Percentiles rank a stretch among this genome's conserved stretches.
phyloP scores from a whole-genome alignment of 2,888 invertebrate genomes.

The Xestoiulus laeticollis region DNA sequence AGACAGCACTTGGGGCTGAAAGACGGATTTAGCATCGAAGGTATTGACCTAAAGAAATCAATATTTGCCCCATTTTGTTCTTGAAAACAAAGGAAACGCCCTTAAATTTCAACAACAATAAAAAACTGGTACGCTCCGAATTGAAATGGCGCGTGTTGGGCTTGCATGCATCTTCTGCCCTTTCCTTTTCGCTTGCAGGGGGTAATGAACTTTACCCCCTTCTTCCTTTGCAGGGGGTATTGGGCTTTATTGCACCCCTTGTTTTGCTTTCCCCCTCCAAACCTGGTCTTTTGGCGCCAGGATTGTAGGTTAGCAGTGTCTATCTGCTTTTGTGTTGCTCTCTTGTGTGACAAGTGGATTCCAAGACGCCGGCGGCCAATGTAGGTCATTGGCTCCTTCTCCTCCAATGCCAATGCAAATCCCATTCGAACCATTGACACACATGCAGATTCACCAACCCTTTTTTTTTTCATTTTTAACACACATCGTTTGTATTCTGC shows the following conservation, averaged over 20 bases:
- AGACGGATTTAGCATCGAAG: too few relatives aligned
- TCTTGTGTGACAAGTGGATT: background rate
- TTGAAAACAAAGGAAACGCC: background rate
- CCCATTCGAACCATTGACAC: slow-evolving; percentile 18
- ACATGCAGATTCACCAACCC: slow-evolving; percentile 4
- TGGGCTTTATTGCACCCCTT: background rate
- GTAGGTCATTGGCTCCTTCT: slow-evolving; percentile 26
- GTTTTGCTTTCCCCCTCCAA: background rate
- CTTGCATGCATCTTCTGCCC: background rate
- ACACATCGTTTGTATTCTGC: background rate
- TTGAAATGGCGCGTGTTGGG: background rate
- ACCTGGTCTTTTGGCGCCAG: background rate
- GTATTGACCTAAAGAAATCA: background rate
- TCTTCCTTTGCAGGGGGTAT: background rate
- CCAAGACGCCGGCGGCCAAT: background rate
- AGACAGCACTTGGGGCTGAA: too few relatives aligned
- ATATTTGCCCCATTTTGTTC: background rate
- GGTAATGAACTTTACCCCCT: background rate
- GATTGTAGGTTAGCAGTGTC: slow-evolving; percentile 6
- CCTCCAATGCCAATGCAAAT: slow-evolving; percentile 18
- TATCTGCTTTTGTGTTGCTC: slow-evolving; percentile 12
- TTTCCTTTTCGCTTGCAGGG: too few relatives aligned
- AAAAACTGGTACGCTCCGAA: too few relatives aligned
- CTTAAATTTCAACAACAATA: background rate
- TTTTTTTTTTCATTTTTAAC: background rate